These are phyloP conservation scores for Mercenaria mercenaria DNA, from an alignment of 1,140 invertebrate genomes.

Conservation along the genomic window DNA sequence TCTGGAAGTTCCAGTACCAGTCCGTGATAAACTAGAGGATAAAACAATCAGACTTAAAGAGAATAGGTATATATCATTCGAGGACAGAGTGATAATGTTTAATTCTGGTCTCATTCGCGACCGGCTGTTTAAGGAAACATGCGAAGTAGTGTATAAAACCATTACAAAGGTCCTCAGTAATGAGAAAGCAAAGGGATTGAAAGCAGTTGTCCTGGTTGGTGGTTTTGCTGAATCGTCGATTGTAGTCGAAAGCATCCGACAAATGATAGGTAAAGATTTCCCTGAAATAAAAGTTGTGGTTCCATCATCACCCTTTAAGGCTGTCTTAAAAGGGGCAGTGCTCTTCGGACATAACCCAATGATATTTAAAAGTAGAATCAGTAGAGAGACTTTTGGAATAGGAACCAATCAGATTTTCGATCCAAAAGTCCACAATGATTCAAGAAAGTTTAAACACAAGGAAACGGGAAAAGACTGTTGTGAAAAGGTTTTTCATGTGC, in stretches of 20 bases:
- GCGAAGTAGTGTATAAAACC: neutral
- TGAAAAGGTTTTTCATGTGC: conserved; percentile 34
- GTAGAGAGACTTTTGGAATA: conserved; percentile 31
- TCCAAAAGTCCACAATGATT: conserved; percentile 26
- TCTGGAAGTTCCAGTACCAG: neutral
- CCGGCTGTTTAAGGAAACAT: conserved; percentile 2
- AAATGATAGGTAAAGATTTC: neutral
- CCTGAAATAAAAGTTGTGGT: conserved; percentile 8
- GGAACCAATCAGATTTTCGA: neutral
- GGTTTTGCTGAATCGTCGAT: conserved; percentile 49
- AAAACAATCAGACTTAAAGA: neutral
- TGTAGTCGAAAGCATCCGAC: conserved; percentile 7
- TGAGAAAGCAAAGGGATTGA: neutral
- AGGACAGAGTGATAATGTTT: neutral
- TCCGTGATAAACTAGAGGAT: neutral
- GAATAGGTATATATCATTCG: neutral
- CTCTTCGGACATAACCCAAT: conserved; percentile 35
- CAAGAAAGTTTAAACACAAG: conserved; percentile 27
- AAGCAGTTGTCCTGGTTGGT: conserved; percentile 31
- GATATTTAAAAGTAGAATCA: conserved; percentile 42
- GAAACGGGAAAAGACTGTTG: conserved; percentile 30
- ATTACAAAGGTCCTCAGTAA: neutral
- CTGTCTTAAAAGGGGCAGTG: conserved; percentile 46
- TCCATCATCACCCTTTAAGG: conserved; percentile 35
- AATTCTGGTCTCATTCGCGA: neutral